A percentile compares a stretch with the other conserved stretches of the same genome.
Conservation (phyloP, 2,888 invertebrate genomes). For the Lasioglossum lativentre region DNA sequence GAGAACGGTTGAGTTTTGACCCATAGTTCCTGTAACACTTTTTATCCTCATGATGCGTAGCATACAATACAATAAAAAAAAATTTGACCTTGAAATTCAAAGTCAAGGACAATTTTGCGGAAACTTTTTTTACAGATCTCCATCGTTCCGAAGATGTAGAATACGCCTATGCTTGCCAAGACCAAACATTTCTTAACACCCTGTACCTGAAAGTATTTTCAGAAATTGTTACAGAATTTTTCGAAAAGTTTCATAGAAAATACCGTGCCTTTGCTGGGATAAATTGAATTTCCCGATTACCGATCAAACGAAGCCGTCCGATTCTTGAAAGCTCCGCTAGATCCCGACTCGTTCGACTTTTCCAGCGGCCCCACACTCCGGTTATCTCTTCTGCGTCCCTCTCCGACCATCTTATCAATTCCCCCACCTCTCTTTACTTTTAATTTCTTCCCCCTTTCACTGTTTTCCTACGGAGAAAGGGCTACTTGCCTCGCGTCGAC, state of each 20-base stretch:
- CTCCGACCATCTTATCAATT: not conserved
- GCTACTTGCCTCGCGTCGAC: not conserved
- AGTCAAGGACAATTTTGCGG: too few species aligned
- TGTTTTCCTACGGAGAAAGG: conserved; percentile 31
- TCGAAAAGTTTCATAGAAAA: not conserved
- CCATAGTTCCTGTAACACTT: too few species aligned
- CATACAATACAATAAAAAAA: too few species aligned
- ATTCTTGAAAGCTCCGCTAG: conserved; percentile 27
- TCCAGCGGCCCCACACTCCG: too few species aligned
- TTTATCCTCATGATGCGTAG: too few species aligned
- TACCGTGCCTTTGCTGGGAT: not conserved
- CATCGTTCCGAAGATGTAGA: too few species aligned
- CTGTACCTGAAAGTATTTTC: not conserved
- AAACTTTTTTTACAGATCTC: too few species aligned
- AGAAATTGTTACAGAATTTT: not conserved
- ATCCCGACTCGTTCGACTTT: conserved; percentile 40
- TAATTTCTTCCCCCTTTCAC: conserved; percentile 39
- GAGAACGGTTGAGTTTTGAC: too few species aligned
- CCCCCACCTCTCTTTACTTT: not conserved
- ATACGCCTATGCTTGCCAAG: too few species aligned
- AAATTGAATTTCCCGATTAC: conserved; percentile 17
- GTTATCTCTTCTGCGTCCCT: not conserved
- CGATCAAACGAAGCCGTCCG: not conserved
- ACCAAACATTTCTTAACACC: too few species aligned
- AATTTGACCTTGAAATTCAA: too few species aligned